Conservation (phyloP, 2,113 vertebrate genomes). For the Leiothrix lutea region DNA sequence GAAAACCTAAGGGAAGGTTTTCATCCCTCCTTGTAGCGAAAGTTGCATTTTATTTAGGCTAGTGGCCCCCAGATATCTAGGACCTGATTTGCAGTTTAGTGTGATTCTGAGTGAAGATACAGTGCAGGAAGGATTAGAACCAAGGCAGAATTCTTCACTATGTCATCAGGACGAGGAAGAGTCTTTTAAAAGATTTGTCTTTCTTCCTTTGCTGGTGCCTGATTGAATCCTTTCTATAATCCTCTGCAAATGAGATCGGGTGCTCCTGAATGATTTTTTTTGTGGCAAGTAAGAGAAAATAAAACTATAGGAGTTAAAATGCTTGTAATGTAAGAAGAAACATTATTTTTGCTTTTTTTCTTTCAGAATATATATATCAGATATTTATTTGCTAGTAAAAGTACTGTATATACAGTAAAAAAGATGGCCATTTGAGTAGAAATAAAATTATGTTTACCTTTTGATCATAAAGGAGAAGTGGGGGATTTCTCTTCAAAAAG, state of each 20-base stretch:
- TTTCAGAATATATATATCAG: background rate
- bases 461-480: conserved; percentile 19
- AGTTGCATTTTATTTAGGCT: background rate
- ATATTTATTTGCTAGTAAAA: background rate
- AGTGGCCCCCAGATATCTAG: background rate
- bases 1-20: background rate
- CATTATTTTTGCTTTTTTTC: background rate
- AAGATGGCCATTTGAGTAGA: background rate
- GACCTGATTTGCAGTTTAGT: background rate
- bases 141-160: background rate
- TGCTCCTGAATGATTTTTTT: background rate
- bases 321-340: background rate
- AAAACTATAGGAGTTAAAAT: background rate
- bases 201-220: background rate
- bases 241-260: background rate
- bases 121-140: background rate
- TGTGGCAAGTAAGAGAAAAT: background rate
- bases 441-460: background rate
- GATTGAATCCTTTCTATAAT: background rate
- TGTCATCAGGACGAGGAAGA: background rate
- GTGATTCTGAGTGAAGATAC: background rate
- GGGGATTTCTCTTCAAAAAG: background rate
- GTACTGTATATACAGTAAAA: conserved; percentile 14
- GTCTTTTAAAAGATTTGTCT: background rate
- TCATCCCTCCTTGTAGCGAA: background rate